Evolutionary conservation across 2,888 invertebrate genomes (phyloP).

Genomic region (Ichneumoninae sp.): DNA sequence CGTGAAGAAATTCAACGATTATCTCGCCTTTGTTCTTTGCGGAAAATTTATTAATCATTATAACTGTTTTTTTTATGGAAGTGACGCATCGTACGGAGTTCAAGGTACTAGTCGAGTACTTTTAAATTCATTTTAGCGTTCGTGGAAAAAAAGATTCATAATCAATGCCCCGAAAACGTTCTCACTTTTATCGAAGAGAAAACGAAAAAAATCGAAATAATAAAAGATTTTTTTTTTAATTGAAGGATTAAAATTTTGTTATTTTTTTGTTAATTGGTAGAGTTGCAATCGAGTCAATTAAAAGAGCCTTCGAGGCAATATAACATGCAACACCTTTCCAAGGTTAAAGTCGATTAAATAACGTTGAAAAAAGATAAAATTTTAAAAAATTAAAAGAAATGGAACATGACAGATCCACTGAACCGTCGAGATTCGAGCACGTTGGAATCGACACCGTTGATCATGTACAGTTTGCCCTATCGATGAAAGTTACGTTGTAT

Average conservation of each 20-base stretch:
- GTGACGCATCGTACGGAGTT: not conserved
- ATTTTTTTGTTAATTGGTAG: no score
- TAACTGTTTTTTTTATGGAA: not conserved
- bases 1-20: not conserved
- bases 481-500: not conserved
- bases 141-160: not conserved
- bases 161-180: no score
- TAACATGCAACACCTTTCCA: no score
- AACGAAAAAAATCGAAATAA: no score
- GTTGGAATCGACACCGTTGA: not conserved
- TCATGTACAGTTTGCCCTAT: not conserved
- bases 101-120: not conserved
- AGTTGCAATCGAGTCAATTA: no score
- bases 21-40: conserved; percentile 6
- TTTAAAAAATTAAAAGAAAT: not conserved
- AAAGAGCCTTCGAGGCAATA: no score
- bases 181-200: no score
- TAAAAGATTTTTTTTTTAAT: no score
- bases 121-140: not conserved
- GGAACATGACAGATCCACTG: not conserved
- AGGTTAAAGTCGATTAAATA: no score
- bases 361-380: no score
- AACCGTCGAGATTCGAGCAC: not conserved
- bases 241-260: no score
- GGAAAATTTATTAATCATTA: not conserved